These are phyloP conservation scores for Perizoma affinitatum DNA, from an alignment of 2,888 invertebrate genomes.

Conservation along the genomic window DNA sequence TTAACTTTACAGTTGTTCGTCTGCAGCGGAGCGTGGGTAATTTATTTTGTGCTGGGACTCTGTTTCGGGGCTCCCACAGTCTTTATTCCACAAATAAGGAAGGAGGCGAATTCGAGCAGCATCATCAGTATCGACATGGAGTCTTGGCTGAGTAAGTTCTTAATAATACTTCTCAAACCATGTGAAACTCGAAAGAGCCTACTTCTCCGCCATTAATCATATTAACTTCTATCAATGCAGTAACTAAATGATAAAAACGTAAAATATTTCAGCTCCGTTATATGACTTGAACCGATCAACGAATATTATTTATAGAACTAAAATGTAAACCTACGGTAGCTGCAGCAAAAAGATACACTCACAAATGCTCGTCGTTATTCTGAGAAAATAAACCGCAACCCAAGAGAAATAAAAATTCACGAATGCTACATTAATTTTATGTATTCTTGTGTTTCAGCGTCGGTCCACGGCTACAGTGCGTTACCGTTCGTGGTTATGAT, in stretches of 20 bases:
- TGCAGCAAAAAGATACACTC: too few species aligned
- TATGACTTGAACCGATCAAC: too few species aligned
- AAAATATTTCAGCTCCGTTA: too few species aligned
- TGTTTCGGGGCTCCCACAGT: conserved; percentile 59
- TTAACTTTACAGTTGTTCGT: conserved; percentile 48
- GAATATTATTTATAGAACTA: too few species aligned
- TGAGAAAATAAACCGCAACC: neutral
- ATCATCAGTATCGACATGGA: conserved; percentile 51
- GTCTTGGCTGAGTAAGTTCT: conserved; percentile 57
- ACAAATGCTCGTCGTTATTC: conserved; percentile 1
- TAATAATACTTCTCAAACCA: neutral
- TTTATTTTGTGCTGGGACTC: conserved; percentile 52
- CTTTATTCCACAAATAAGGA: conserved; percentile 53
- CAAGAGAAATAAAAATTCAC: conserved; percentile 10
- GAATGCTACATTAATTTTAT: conserved; percentile 13
- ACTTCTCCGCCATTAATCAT: too few species aligned
- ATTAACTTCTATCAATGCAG: too few species aligned
- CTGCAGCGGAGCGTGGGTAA: conserved; percentile 47
- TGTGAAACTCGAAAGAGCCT: too few species aligned
- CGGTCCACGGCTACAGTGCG: conserved; percentile 52
- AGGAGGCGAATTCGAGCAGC: conserved; percentile 47
- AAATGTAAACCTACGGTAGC: too few species aligned
- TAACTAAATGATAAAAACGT: too few species aligned
- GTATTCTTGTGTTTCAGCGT: conserved; percentile 47
- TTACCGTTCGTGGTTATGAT: conserved; percentile 52